These are phyloP conservation scores for Zaprionus tsacasi DNA, from an alignment of 1,140 invertebrate genomes.

Conservation along the genomic window DNA sequence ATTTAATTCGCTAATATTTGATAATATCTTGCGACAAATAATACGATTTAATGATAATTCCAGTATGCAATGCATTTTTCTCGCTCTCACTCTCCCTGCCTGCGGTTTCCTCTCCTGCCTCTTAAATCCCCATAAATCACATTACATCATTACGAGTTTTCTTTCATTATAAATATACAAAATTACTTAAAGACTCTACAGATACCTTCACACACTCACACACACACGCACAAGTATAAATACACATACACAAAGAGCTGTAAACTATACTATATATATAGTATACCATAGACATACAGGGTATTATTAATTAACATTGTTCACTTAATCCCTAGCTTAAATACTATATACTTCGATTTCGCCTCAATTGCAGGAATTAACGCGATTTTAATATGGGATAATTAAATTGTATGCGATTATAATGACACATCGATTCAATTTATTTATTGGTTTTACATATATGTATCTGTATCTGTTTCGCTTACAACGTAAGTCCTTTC, in stretches of 20 bases:
- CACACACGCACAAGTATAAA: not conserved
- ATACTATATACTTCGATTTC: conserved; percentile 16
- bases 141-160: conserved; percentile 18
- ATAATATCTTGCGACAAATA: not conserved
- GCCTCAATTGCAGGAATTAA: conserved; percentile 10
- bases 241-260: conserved; percentile 1
- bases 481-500: not conserved
- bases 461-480: not conserved
- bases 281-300: not conserved
- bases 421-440: conserved; percentile 4
- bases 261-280: not conserved
- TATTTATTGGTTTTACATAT: not conserved
- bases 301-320: conserved; percentile 29
- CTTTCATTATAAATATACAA: conserved; percentile 5
- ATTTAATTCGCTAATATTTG: not conserved
- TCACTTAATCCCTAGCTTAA: conserved; percentile 10
- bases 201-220: not conserved
- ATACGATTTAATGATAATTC: not conserved
- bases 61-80: not conserved
- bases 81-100: not conserved
- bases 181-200: not conserved
- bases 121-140: conserved; percentile 11
- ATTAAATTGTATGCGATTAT: conserved; percentile 5
- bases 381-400: conserved; percentile 2
- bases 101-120: not conserved